Conservation (phyloP, 2,797 vertebrate species). For the Aeoliscus strigatus region DNA sequence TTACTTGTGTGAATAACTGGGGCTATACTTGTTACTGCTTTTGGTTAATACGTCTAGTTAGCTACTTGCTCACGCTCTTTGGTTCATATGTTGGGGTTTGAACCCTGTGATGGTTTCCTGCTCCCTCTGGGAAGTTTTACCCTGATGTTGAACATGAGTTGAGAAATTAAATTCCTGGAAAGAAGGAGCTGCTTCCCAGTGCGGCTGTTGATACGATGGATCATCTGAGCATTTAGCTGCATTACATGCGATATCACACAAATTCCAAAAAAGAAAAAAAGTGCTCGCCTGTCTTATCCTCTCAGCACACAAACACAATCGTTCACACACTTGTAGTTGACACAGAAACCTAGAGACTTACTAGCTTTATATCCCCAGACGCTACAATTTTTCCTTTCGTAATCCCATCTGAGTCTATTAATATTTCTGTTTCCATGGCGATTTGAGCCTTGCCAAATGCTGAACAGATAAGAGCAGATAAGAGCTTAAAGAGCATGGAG, state of each 20-base stretch:
- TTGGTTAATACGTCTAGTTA: slow-evolving; percentile 10
- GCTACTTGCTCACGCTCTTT: not conserved
- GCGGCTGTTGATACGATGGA: slow-evolving; percentile 10
- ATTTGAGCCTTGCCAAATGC: slow-evolving; percentile 60
- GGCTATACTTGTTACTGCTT: too few species aligned
- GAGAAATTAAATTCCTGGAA: not conserved
- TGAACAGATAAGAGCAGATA: slow-evolving; percentile 65
- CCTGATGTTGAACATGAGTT: slow-evolving; percentile 1
- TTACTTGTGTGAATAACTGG: slow-evolving; percentile 1
- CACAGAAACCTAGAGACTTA: slow-evolving; percentile 69
- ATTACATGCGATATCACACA: slow-evolving; percentile 14
- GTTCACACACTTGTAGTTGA: slow-evolving; percentile 47
- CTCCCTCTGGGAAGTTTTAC: slow-evolving; percentile 4
- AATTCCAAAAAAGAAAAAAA: slow-evolving; percentile 32
- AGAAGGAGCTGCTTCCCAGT: slow-evolving; percentile 5
- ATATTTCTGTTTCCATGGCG: slow-evolving; percentile 69
- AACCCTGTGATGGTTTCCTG: not conserved
- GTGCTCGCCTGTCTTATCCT: slow-evolving; percentile 30
- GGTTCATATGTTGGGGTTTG: slow-evolving; percentile 9
- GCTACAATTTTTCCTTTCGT: slow-evolving; percentile 45
- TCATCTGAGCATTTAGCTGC: slow-evolving; percentile 25
- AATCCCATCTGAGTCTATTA: slow-evolving; percentile 68
- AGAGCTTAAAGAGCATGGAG: slow-evolving; percentile 63
- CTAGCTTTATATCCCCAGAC: slow-evolving; percentile 51
- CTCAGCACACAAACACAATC: slow-evolving; percentile 5